A percentile compares a stretch with the other conserved stretches of the same genome.
Evolutionary conservation across 2,888 invertebrate genomes (phyloP).

Genomic region (Eilema sororculum): DNA sequence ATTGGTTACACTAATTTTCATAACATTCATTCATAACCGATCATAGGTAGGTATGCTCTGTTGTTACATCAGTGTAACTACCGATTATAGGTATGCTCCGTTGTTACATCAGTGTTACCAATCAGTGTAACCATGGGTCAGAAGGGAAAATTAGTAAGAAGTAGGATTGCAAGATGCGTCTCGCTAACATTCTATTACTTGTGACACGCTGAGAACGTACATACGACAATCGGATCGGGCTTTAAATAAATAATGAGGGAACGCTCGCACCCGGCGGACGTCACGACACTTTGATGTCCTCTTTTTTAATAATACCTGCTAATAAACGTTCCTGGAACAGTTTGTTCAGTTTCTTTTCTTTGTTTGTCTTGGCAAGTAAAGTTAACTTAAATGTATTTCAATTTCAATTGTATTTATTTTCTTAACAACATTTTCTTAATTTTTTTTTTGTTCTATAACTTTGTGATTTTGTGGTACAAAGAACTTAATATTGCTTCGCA

Average conservation of each 20-base stretch:
- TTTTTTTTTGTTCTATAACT: background rate
- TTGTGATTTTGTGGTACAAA: background rate
- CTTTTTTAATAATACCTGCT: conserved; percentile 70
- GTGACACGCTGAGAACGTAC: conserved; percentile 58
- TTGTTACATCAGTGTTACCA: too few relatives aligned
- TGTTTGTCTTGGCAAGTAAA: conserved; percentile 1
- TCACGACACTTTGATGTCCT: conserved; percentile 61
- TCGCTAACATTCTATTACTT: conserved; percentile 35
- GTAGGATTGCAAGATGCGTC: background rate
- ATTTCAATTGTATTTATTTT: too few relatives aligned
- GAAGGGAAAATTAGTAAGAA: too few relatives aligned
- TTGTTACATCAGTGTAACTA: too few relatives aligned
- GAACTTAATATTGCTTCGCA: background rate
- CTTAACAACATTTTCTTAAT: too few relatives aligned
- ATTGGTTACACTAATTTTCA: too few relatives aligned
- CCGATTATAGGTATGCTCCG: too few relatives aligned
- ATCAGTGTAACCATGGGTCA: too few relatives aligned
- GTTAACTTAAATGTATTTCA: background rate
- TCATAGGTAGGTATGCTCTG: too few relatives aligned
- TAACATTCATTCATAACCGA: too few relatives aligned
- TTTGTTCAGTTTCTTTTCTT: conserved; percentile 21
- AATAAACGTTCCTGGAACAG: conserved; percentile 38
- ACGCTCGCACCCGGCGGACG: conserved; percentile 64
- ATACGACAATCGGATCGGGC: conserved; percentile 80
- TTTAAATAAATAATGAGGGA: conserved; percentile 85